These are phyloP conservation scores for Diorhabda sublineata DNA, from an alignment of 1,140 invertebrate genomes.

Conservation along the genomic window DNA sequence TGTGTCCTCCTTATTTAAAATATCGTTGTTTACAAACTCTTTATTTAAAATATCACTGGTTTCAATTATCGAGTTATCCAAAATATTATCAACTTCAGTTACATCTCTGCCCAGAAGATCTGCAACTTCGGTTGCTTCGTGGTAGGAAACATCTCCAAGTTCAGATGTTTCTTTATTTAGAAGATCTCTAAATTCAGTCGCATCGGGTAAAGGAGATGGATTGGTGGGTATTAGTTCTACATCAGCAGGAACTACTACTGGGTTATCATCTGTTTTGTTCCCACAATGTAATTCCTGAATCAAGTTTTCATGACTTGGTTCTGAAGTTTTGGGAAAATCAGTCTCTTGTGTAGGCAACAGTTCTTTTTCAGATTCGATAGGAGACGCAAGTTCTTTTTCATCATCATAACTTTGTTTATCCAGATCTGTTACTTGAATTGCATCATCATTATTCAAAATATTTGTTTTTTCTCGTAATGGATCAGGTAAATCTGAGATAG, in stretches of 20 bases:
- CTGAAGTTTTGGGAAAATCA: slow-evolving; percentile 28
- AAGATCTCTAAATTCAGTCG: neutral
- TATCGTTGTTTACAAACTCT: too few species aligned
- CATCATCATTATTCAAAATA: slow-evolving; percentile 28
- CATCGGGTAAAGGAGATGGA: neutral
- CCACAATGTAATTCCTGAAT: slow-evolving; percentile 8
- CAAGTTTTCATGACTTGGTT: slow-evolving; percentile 22
- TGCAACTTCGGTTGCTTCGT: slow-evolving; percentile 2
- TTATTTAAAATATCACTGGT: too few species aligned
- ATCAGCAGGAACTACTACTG: slow-evolving; percentile 8
- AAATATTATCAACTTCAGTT: too few species aligned
- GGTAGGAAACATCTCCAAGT: neutral
- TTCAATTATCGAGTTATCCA: too few species aligned
- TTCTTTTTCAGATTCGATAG: slow-evolving; percentile 28
- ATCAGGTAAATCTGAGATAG: slow-evolving; percentile 36
- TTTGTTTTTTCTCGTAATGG: slow-evolving; percentile 23
- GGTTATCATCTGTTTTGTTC: neutral
- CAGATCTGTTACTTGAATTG: slow-evolving; percentile 35
- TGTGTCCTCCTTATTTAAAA: too few species aligned
- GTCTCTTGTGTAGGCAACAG: slow-evolving; percentile 11
- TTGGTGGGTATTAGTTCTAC: slow-evolving; percentile 10
- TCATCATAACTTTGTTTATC: slow-evolving; percentile 35
- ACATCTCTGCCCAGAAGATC: neutral
- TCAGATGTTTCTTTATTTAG: neutral
- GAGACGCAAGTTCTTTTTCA: slow-evolving; percentile 36